Conservation (phyloP, 2,113 vertebrate species). For the Callocephalon fimbriatum region DNA sequence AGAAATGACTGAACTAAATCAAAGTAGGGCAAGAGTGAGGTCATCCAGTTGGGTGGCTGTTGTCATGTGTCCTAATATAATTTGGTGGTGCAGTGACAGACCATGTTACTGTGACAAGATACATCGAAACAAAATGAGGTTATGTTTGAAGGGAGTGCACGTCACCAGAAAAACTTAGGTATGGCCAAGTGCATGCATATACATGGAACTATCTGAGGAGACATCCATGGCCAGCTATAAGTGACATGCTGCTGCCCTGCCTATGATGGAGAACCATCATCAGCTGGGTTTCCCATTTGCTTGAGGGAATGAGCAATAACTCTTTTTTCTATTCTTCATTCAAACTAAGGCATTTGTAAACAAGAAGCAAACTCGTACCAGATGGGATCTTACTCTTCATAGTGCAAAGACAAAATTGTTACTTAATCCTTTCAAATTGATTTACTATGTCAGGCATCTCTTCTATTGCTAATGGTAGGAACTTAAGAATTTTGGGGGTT, state of each 20-base stretch:
- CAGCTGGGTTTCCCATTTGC: not conserved
- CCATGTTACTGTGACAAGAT: not conserved
- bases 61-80: not conserved
- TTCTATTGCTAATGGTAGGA: not conserved
- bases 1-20: not conserved
- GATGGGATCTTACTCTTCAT: conserved; percentile 27
- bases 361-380: conserved; percentile 20
- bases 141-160: not conserved
- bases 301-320: not conserved
- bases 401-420: not conserved
- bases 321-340: not conserved
- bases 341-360: conserved; percentile 24
- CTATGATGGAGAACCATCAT: not conserved
- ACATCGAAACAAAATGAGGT: not conserved
- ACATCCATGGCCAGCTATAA: not conserved
- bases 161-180: not conserved
- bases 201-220: not conserved
- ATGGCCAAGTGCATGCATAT: not conserved
- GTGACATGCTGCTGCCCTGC: not conserved
- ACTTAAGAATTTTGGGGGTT: not conserved
- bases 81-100: not conserved
- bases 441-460: not conserved
- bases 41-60: not conserved
- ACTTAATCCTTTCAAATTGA: conserved; percentile 5
- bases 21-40: not conserved